phyloP scores from a whole-genome alignment of 2,797 vertebrate genomes.

The Eremophila alpestris region DNA sequence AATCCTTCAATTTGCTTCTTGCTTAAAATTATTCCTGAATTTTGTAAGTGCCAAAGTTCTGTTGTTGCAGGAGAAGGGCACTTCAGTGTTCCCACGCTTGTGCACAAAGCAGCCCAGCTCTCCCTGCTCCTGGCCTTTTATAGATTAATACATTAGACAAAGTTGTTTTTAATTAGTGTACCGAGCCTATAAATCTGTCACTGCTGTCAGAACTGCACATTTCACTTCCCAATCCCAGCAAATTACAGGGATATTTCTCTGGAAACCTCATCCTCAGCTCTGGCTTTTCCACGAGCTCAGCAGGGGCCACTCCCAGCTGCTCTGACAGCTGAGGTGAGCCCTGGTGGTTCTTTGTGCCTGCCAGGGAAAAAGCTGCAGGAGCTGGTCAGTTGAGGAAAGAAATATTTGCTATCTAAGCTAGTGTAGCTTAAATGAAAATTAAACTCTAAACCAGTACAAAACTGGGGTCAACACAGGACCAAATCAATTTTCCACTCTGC shows the following conservation, averaged over 20 bases:
- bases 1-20: not conserved
- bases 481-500: not conserved
- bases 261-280: not conserved
- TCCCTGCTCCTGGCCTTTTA: not conserved
- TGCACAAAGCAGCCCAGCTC: not conserved
- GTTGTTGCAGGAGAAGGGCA: not conserved
- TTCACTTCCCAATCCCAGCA: not conserved
- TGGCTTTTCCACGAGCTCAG: not conserved
- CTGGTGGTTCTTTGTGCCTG: not conserved
- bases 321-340: not conserved
- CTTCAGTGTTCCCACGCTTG: accelerated
- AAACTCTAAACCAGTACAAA: not conserved
- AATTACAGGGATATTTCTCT: not conserved
- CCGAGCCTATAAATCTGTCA: not conserved
- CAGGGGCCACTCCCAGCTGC: not conserved
- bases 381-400: not conserved
- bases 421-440: not conserved
- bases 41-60: not conserved
- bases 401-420: not conserved
- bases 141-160: not conserved
- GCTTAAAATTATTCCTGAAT: not conserved
- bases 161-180: not conserved
- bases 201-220: not conserved
- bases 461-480: not conserved
- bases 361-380: not conserved